Percentiles rank a stretch among this genome's conserved stretches.
These are phyloP conservation scores for Eurypyga helias DNA, from an alignment of 2,113 vertebrate species.

Conservation along the genomic window DNA sequence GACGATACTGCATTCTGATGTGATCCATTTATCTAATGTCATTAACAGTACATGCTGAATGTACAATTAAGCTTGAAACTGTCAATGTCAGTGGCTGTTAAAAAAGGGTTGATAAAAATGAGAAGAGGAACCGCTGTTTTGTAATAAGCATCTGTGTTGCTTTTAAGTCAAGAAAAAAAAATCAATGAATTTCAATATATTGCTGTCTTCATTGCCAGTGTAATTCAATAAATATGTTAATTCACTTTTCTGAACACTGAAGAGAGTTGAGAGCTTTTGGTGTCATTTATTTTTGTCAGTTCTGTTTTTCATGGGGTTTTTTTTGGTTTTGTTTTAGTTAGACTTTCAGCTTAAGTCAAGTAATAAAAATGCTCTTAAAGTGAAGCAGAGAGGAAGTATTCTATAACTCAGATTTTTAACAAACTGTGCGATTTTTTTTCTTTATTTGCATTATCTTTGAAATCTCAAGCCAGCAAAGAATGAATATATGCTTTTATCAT, in stretches of 20 bases:
- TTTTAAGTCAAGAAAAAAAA: conserved; percentile 73
- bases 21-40: conserved; percentile 74
- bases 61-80: conserved; percentile 75
- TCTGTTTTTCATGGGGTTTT: not conserved
- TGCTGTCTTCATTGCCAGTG: conserved; percentile 69
- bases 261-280: conserved; percentile 58
- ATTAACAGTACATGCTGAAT: conserved; percentile 74
- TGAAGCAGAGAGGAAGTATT: not conserved
- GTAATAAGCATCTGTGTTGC: conserved; percentile 72
- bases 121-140: conserved; percentile 65
- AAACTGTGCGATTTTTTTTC: not conserved
- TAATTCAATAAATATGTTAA: conserved; percentile 78
- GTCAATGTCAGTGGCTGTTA: conserved; percentile 68
- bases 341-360: conserved; percentile 11
- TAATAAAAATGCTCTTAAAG: conserved; percentile 15
- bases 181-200: conserved; percentile 75
- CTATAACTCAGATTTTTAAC: not conserved
- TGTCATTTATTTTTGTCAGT: conserved; percentile 61
- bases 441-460: not conserved
- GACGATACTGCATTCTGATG: conserved; percentile 63
- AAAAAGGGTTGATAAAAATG: conserved; percentile 66
- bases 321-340: conserved; percentile 47
- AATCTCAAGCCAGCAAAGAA: not conserved
- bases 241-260: conserved; percentile 59
- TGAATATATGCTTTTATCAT: not conserved